Conservation (phyloP, 2,888 invertebrate species). For the Rhamnusium bicolor region DNA sequence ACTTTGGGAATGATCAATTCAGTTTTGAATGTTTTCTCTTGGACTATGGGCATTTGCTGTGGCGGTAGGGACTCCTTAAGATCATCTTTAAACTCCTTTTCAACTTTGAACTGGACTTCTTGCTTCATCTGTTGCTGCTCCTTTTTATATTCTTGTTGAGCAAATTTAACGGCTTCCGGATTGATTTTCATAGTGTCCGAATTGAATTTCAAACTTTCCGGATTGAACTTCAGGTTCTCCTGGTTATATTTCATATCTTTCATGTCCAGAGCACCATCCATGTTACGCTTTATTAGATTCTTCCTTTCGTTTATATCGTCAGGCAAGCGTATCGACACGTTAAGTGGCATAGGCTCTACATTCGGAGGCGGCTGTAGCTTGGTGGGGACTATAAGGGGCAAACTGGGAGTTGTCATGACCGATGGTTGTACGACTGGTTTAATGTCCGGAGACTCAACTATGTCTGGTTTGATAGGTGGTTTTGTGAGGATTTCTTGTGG, state of each 20-base stretch:
- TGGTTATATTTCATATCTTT: conserved; percentile 59
- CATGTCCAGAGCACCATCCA: conserved; percentile 57
- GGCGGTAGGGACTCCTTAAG: conserved; percentile 59
- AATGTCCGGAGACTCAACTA: conserved; percentile 26
- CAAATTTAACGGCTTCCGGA: conserved; percentile 34
- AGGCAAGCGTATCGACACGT: conserved; percentile 69
- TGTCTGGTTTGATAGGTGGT: conserved; percentile 34
- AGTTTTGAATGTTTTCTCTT: conserved; percentile 73
- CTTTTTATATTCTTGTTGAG: conserved; percentile 55
- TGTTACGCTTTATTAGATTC: conserved; percentile 68
- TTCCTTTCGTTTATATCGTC: conserved; percentile 70
- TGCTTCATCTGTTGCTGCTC: conserved; percentile 59
- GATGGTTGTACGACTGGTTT: conserved; percentile 21
- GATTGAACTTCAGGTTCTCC: conserved; percentile 53
- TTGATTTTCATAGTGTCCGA: conserved; percentile 38
- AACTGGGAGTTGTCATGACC: conserved; percentile 48
- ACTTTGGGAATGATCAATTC: conserved; percentile 78
- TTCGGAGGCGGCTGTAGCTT: conserved; percentile 49
- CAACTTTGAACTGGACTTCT: no score
- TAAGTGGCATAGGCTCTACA: conserved; percentile 63
- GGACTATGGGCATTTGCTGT: conserved; percentile 44
- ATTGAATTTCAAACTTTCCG: conserved; percentile 42
- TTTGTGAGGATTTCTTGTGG: conserved; percentile 39
- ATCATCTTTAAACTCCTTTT: conserved; percentile 61
- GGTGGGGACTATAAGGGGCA: conserved; percentile 59